Base-by-base conservation (phyloP, 1,140 invertebrate species). In the Hormaphis cornu region DNA sequence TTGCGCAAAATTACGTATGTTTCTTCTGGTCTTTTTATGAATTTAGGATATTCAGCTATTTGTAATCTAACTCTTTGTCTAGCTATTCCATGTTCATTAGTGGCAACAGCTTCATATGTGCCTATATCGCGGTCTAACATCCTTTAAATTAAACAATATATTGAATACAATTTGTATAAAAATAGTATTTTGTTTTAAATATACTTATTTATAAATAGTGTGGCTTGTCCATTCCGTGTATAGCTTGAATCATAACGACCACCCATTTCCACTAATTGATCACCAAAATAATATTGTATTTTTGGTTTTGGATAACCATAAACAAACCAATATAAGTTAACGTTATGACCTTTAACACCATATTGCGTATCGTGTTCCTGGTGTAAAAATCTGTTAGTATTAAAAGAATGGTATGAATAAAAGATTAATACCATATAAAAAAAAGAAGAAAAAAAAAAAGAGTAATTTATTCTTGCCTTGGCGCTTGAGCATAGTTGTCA, bases 41-140 rank as follows among this genome's bases (percentile, higher is more conserved):
- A 97, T 40, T 84, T 82, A 1, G 96, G 96, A 78, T 92, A 88
- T 77, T 97, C 95, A 7, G 95, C 93, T 69, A 96, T 86, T 76
- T 91, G 85, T 3, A 98, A 79, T 16, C 85, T 82, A 3, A 97
- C 89, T 16, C 86, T 82, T 75, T 95, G 93, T 16, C 88, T 83
- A 1, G 89, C 88, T 75, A 90, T 87, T 0, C 96, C 96, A 76
- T 95, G 89, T 74, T 95, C 91, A 79, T 98, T 99, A 18, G 82
- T 87, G 3, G 94, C 95, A 2, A 92, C 84, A 26, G 93, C 95
- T 78, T 95, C 94, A 78, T 97, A 98, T 61, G 86, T 82, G 22
- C 96, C 96, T n/a, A 89, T 89, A 79, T 96, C 92, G 22, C 88
- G 81, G 46, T 95, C 92, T 35, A 90, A 75, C 90, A 94, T 93